A percentile compares a stretch with the other conserved stretches of the same genome.
Conservation (phyloP, 2,113 vertebrate species). For the Alces alces region DNA sequence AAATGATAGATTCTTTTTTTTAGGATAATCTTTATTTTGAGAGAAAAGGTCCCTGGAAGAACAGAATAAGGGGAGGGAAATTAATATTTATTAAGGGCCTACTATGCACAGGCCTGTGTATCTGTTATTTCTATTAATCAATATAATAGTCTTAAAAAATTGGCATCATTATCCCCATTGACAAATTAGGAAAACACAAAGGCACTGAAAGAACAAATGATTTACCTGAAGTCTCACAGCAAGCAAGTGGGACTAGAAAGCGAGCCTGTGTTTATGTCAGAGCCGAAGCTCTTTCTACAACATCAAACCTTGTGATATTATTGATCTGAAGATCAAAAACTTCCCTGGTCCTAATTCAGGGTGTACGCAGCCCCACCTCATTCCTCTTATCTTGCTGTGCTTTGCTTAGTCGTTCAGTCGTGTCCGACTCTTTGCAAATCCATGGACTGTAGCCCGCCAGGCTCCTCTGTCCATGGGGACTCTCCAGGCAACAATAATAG, state of each 20-base stretch:
- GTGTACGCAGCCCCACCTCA: background rate
- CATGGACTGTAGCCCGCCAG: background rate
- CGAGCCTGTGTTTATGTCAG: background rate
- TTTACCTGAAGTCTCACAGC: background rate
- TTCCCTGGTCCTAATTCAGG: background rate
- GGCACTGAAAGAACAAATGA: background rate
- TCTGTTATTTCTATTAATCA: background rate
- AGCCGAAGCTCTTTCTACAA: background rate
- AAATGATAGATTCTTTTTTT: background rate
- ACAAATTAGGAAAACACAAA: background rate
- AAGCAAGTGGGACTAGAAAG: background rate
- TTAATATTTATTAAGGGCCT: background rate
- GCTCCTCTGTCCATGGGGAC: background rate
- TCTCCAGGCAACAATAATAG: background rate
- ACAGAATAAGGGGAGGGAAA: background rate
- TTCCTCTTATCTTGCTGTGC: background rate
- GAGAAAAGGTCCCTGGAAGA: conserved; percentile 16
- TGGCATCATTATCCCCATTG: background rate
- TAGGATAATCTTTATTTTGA: conserved; percentile 8
- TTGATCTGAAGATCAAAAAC: background rate
- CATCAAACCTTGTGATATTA: background rate
- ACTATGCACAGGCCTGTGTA: background rate
- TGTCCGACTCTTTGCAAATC: background rate
- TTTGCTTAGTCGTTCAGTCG: background rate
- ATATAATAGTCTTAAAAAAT: background rate